Evolutionary conservation across 2,888 invertebrate species (phyloP), one percentile per base, ranked within the genome.

Genomic region (Phengaris arion): DNA sequence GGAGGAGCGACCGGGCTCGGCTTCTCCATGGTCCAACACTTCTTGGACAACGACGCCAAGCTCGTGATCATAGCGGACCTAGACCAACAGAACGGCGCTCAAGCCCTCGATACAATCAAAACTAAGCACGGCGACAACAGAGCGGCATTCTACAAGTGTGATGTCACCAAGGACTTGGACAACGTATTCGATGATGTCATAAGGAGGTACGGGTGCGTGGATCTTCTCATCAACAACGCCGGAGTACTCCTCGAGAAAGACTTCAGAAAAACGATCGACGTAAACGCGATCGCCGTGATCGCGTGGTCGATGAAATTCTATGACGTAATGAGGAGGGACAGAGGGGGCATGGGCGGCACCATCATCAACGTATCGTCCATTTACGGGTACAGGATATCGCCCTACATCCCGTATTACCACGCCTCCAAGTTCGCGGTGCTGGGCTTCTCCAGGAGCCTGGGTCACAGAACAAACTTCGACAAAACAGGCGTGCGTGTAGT

Each of bases 291-390:
- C 9, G 82, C 83, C 46, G 51, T 85, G 0, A 83, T 86, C 68
- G 84, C 83, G 52, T 87, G 94, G 78, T 89, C 91, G 0, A 83
- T 93, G 55, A 85, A 94, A 46, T 95, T 91, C 51, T 87, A 94
- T 78, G 88, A 94, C 77, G 88, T 94, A 82, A 94, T 95, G 94
- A 88, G 94, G 57, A 88, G 85, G 64, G 89, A 94, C 79, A 90
- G 89, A 73, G 91, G 92, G 1, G 94, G 94, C 1, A 83, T 86
- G 48, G 95, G 95, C 4, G 95, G 95, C 6, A 90, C 93, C 3
- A 92, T 96, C 68, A 89, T 96, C 15, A 96, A 96, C 81, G 89
- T 95, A 15, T 91, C 95, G 2, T 95, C 95, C 0, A 92, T 94
- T 45, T 91, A 93, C 78, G 95, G 95, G 0, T 87, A 92, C 64